Evolutionary conservation across 2,113 vertebrate genomes (phyloP), one percentile per base, ranked within the genome.

Genomic region (Corythaixoides concolor): DNA sequence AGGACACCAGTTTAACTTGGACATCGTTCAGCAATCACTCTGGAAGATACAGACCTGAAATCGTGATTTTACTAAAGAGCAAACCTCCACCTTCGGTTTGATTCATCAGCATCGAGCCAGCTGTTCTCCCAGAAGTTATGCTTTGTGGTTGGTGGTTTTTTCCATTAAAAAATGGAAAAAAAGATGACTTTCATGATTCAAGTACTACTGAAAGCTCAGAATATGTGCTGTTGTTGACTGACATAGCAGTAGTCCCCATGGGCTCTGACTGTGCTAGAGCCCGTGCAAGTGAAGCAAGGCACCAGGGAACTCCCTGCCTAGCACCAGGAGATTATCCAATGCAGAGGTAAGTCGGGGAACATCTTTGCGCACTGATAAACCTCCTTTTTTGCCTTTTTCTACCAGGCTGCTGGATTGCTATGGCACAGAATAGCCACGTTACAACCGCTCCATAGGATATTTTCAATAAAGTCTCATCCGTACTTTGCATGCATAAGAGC

Each of bases 191-290:
- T 78, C 41, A 8, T 24, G 60, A 74, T 76, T 64, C 11, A 41
- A 70, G 21, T 9, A 32, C 37, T 12, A 1, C 33, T 19, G 93
- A 27, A 80, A 64, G 69, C 79, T 47, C 49, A 23, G 80, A 72
- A 24, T 30, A 56, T 0, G 4, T 7, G 72, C 72, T 73, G 83
- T 1, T 77, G 73, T n/a, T 6, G 4, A 20, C 59, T 18, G 49
- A 62, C 33, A 27, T 3, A 9, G n/a, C 3, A 67, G 52, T 0
- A 1, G 1, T 53, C 74, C 58, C 77, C 80, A 30, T 0, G 0
- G 88, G 52, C 20, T 39, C 39, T 16, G 19, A 1, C 39, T 1
- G 21, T 6, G 70, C 74, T 32, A 50, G 24, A 80, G 53, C 55
- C 41, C n/a, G 39, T 3, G 13, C 52, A 19, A 37, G 73, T 5